Conservation (phyloP, 2,888 invertebrate species). For the Agrilus mali region DNA sequence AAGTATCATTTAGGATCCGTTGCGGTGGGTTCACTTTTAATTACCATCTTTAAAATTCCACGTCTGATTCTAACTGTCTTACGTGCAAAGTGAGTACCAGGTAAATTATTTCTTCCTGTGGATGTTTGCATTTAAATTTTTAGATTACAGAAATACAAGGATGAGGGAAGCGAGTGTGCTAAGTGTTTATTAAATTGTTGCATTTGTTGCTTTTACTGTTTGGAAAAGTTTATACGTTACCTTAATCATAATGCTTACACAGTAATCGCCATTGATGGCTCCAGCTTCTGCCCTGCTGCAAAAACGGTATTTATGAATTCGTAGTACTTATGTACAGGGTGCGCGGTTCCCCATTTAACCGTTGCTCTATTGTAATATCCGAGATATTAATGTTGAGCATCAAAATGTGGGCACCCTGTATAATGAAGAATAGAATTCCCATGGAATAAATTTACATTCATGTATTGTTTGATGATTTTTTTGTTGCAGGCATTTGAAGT, state of each 20-base stretch:
- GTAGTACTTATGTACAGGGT: conserved; percentile 1
- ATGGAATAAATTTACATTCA: no score
- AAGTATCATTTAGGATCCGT: conserved; percentile 91
- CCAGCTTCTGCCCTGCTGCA: conserved; percentile 82
- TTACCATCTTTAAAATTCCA: conserved; percentile 86
- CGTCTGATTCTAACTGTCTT: conserved; percentile 77
- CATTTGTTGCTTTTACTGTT: conserved; percentile 79
- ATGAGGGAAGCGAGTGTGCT: conserved; percentile 62
- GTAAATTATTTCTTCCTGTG: background rate
- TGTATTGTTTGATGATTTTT: conserved; percentile 5
- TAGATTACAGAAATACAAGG: conserved; percentile 54
- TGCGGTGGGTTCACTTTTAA: conserved; percentile 87
- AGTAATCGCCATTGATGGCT: conserved; percentile 83
- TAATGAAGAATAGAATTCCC: no score
- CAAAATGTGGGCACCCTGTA: no score
- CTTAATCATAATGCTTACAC: conserved; percentile 93
- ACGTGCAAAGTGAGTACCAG: conserved; percentile 66
- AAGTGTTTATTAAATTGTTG: conserved; percentile 68
- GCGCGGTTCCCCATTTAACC: no score
- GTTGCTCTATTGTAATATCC: no score
- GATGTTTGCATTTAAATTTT: conserved; percentile 15
- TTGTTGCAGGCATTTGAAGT: conserved; percentile 69
- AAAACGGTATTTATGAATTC: conserved; percentile 51
- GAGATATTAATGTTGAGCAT: no score
- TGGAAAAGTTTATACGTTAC: conserved; percentile 85